These are phyloP conservation scores for Lanistes nyassanus DNA, from an alignment of 1,140 invertebrate species.

Conservation along the genomic window DNA sequence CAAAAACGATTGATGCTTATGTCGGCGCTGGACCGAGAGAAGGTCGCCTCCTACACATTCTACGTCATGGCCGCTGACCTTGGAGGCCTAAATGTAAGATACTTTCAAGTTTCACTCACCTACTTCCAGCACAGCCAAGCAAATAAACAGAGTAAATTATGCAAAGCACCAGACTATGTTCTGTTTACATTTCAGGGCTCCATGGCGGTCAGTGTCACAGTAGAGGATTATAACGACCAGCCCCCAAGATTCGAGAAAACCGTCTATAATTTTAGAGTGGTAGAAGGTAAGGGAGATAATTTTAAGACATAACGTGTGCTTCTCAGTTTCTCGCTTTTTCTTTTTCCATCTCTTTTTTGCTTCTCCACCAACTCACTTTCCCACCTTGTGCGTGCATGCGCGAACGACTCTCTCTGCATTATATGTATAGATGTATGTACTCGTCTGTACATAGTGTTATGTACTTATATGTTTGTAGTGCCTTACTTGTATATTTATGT, in stretches of 20 bases:
- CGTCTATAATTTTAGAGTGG: constrained; percentile 23
- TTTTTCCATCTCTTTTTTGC: background rate
- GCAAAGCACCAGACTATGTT: no score
- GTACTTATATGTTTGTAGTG: background rate
- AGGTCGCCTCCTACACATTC: constrained; percentile 26
- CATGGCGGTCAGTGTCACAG: constrained; percentile 11
- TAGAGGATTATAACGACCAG: constrained; percentile 41
- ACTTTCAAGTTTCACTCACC: background rate
- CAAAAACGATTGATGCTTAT: background rate
- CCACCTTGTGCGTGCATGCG: no score
- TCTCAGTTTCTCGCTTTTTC: background rate
- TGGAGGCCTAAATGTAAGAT: constrained; percentile 26
- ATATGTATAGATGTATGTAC: background rate
- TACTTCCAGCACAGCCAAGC: no score
- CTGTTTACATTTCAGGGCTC: no score
- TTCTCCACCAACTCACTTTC: no score
- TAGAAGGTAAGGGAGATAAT: constrained; percentile 25
- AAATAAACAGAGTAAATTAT: no score
- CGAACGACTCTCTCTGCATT: background rate
- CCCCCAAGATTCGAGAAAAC: constrained; percentile 29
- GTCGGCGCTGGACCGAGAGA: constrained; percentile 35
- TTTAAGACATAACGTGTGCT: background rate
- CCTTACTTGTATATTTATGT: background rate
- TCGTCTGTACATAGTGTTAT: background rate
- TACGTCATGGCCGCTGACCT: constrained; percentile 25